Evolutionary conservation across 2,113 vertebrate species (phyloP).

Genomic region (Istiophorus platypterus): DNA sequence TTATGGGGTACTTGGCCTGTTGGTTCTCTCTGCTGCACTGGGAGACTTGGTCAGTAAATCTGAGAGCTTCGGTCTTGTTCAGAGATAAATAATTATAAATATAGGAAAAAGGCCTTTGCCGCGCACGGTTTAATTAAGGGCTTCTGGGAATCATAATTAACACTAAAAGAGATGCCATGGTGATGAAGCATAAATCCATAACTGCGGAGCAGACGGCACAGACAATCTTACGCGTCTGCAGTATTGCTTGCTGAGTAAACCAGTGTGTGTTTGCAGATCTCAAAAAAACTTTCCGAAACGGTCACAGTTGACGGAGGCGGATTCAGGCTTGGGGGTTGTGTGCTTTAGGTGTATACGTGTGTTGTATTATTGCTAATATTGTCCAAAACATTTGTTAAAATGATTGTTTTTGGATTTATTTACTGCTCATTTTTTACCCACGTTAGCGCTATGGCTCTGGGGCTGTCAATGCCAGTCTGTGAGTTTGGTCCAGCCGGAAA

Average conservation of each 20-base stretch:
- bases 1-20: slow-evolving; percentile 59
- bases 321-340: background rate
- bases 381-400: background rate
- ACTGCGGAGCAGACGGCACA: slow-evolving; percentile 60
- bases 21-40: slow-evolving; percentile 29
- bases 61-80: slow-evolving; percentile 53
- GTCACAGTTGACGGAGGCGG: background rate
- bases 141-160: slow-evolving; percentile 83
- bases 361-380: background rate
- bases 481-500: background rate
- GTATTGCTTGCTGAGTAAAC: slow-evolving; percentile 71
- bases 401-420: background rate
- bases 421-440: background rate
- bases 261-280: slow-evolving; percentile 41
- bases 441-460: background rate
- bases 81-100: slow-evolving; percentile 72
- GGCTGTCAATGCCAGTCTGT: background rate
- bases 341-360: background rate
- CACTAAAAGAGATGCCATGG: slow-evolving; percentile 74
- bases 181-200: slow-evolving; percentile 83
- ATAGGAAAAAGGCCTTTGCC: slow-evolving; percentile 53
- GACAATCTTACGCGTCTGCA: slow-evolving; percentile 68
- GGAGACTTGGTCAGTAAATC: slow-evolving; percentile 74
- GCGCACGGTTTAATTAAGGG: slow-evolving; percentile 79
- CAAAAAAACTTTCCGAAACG: slow-evolving; percentile 8